Evolutionary conservation across 2,797 vertebrate genomes (phyloP).

Genomic region (Gobionotothen gibberifrons): DNA sequence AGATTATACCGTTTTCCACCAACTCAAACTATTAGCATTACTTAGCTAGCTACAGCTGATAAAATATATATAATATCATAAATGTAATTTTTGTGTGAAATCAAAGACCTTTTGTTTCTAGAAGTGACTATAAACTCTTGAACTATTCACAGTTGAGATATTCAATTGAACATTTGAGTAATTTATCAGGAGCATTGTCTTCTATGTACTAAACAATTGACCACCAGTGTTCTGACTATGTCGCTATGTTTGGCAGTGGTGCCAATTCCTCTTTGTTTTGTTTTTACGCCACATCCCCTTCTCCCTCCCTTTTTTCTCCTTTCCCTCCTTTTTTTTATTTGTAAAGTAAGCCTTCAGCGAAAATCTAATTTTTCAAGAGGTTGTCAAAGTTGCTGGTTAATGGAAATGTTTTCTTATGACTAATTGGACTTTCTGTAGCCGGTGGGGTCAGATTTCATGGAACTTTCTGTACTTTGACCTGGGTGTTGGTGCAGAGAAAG

Average conservation of each 20-base stretch:
- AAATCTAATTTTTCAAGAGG: conserved; percentile 13
- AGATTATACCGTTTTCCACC: background rate
- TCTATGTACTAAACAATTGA: background rate
- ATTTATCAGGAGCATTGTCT: background rate
- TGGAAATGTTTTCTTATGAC: conserved; percentile 35
- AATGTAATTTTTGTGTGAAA: background rate
- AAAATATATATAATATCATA: background rate
- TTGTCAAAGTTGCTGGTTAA: conserved; percentile 22
- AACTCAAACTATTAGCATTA: background rate
- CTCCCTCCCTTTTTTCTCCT: background rate
- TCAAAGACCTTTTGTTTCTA: background rate
- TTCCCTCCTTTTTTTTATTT: conserved; percentile 2
- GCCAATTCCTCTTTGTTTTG: conserved; percentile 16
- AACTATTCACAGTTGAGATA: no score
- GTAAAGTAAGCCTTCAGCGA: conserved; percentile 12
- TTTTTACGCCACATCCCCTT: background rate
- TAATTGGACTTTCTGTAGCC: conserved; percentile 40
- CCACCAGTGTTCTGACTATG: conserved; percentile 4
- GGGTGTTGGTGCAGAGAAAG: conserved; percentile 48
- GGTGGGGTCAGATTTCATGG: conserved; percentile 52
- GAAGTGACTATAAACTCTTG: background rate
- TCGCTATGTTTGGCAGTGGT: no score
- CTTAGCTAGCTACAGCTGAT: background rate
- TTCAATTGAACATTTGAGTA: no score
- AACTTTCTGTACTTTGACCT: conserved; percentile 43